phyloP scores from a whole-genome alignment of 2,113 vertebrate genomes.

The Fukomys damarensis region DNA sequence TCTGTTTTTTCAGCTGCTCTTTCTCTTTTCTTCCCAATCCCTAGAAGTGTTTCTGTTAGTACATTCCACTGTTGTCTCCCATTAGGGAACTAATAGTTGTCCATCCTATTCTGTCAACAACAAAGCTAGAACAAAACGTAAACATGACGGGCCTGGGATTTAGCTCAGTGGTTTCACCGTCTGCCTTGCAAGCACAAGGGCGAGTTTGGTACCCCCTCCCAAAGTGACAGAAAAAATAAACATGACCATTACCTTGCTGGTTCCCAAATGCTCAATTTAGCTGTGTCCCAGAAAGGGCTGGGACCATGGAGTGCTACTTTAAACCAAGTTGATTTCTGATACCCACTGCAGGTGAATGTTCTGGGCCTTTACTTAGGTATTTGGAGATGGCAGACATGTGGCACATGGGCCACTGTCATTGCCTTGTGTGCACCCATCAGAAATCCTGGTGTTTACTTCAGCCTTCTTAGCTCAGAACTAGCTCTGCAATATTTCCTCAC shows the following conservation, averaged over 20 bases:
- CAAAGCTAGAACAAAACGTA: neutral
- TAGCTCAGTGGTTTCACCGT: no score
- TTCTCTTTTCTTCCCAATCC: neutral
- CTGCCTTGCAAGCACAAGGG: no score
- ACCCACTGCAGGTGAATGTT: neutral
- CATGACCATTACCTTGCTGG: neutral
- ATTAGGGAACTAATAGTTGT: neutral
- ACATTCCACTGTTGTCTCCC: neutral
- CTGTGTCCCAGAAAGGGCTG: neutral
- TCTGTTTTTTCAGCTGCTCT: neutral
- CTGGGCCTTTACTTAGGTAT: neutral
- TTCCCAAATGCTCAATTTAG: neutral
- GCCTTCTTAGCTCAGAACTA: neutral
- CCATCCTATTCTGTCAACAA: neutral
- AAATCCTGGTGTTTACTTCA: neutral
- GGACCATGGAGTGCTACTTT: neutral
- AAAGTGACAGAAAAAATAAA: neutral
- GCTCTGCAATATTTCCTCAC: neutral
- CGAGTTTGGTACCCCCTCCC: no score
- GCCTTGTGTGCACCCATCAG: neutral
- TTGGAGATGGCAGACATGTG: neutral
- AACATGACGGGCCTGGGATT: no score
- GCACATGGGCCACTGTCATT: neutral
- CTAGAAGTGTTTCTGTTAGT: neutral
- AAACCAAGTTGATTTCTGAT: conserved; percentile 1